A percentile compares a stretch with the other conserved stretches of the same genome.
These are phyloP conservation scores for Mechanitis mazaeus DNA, from an alignment of 2,888 invertebrate species.

Conservation along the genomic window DNA sequence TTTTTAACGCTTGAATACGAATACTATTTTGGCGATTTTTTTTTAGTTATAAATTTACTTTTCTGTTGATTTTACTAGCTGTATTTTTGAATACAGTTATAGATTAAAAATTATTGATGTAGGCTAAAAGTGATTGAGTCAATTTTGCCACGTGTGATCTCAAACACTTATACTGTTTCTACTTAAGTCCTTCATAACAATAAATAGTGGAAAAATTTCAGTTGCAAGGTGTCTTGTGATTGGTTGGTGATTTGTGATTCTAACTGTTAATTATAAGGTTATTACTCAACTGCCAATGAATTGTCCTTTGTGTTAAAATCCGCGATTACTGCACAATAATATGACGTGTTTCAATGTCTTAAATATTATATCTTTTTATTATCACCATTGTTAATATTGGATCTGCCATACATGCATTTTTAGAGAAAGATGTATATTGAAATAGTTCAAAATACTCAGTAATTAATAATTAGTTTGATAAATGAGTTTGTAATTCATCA, in stretches of 20 bases:
- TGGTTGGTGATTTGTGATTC: conserved; percentile 26
- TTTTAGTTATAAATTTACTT: conserved; percentile 51
- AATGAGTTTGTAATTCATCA: neutral
- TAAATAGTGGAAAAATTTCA: conserved; percentile 26
- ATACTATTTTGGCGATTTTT: conserved; percentile 48
- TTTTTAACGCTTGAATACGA: conserved; percentile 52
- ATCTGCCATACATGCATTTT: conserved; percentile 7
- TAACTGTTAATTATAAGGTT: conserved; percentile 29
- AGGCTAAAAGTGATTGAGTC: conserved; percentile 64
- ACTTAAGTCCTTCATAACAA: conserved; percentile 30
- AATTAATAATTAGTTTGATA: neutral
- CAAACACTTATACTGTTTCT: conserved; percentile 57
- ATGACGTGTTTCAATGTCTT: neutral
- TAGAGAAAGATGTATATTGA: conserved; percentile 1
- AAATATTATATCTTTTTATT: neutral
- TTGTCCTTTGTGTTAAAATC: conserved; percentile 20
- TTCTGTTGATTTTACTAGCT: conserved; percentile 47
- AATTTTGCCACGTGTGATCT: conserved; percentile 69
- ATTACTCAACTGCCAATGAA: conserved; percentile 26
- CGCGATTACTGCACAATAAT: conserved; percentile 8
- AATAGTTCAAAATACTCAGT: conserved; percentile 6
- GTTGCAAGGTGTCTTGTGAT: conserved; percentile 38
- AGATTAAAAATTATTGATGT: conserved; percentile 40
- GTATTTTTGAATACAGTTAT: conserved; percentile 40
- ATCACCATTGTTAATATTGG: neutral